Conservation (phyloP, 1,140 invertebrate species). For the Proales similis region DNA sequence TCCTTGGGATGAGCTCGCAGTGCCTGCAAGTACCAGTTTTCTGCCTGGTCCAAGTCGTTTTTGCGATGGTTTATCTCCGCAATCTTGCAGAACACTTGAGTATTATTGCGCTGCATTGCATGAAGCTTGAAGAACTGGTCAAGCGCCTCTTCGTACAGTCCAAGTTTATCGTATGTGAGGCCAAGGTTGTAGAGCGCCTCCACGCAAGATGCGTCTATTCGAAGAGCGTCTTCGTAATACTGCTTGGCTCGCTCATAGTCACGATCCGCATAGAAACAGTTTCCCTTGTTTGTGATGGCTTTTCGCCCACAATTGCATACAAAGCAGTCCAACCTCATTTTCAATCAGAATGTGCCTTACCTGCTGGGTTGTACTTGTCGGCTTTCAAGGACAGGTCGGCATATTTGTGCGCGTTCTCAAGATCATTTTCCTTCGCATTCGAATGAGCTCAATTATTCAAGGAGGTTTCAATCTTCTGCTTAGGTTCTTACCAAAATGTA, state of each 20-base stretch:
- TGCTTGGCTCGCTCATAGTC: constrained; percentile 69
- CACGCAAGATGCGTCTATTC: constrained; percentile 72
- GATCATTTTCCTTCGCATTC: constrained; percentile 64
- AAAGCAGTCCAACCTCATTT: neutral
- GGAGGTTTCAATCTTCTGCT: neutral
- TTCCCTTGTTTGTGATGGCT: constrained; percentile 80
- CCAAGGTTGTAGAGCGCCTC: constrained; percentile 86
- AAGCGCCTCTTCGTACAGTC: constrained; percentile 65
- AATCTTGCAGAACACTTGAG: constrained; percentile 76
- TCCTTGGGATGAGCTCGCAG: constrained; percentile 75
- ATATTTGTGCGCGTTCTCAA: constrained; percentile 67
- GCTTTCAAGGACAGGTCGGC: constrained; percentile 66
- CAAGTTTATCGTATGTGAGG: constrained; percentile 58
- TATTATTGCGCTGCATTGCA: constrained; percentile 67
- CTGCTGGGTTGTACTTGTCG: constrained; percentile 69
- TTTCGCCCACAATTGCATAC: constrained; percentile 35
- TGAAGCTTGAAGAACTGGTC: constrained; percentile 75
- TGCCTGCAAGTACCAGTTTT: constrained; percentile 68
- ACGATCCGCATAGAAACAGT: constrained; percentile 66
- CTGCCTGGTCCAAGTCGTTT: constrained; percentile 28
- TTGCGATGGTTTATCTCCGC: constrained; percentile 62
- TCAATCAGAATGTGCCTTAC: constrained; percentile 41
- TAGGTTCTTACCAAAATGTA: constrained; percentile 66
- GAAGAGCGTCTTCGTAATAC: constrained; percentile 68
- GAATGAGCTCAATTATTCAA: neutral